These are phyloP conservation scores for Choloepus didactylus DNA, from an alignment of 2,797 vertebrate species.

Conservation along the genomic window DNA sequence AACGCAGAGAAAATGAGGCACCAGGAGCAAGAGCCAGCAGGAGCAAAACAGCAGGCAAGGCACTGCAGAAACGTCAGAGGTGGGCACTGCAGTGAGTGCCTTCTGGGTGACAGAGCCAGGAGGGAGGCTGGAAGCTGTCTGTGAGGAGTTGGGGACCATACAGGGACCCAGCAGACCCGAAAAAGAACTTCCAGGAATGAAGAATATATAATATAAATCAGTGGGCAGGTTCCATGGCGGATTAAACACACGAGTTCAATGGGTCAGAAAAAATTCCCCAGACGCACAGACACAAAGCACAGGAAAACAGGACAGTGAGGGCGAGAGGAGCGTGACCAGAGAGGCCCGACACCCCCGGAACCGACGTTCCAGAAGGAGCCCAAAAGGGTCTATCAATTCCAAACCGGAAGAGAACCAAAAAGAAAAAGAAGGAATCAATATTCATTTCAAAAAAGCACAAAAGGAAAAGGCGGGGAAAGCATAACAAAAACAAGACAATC, in stretches of 20 bases:
- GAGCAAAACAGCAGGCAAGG: not conserved
- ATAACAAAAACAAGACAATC: not conserved
- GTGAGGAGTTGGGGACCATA: not conserved
- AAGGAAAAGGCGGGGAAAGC: not conserved
- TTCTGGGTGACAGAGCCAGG: not conserved
- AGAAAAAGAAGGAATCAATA: not conserved
- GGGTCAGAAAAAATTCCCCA: not conserved
- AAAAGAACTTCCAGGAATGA: no score
- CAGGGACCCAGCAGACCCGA: not conserved
- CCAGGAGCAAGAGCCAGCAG: not conserved
- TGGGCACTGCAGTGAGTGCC: not conserved
- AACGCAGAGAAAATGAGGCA: not conserved
- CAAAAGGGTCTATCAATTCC: not conserved
- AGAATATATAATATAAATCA: not conserved
- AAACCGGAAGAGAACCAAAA: not conserved
- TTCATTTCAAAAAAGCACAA: not conserved
- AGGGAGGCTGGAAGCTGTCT: not conserved
- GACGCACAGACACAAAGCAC: not conserved
- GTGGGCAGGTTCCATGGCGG: not conserved
- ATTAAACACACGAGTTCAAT: not conserved
- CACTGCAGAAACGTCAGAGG: not conserved
- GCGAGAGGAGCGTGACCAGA: not conserved
- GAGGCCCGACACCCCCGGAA: not conserved
- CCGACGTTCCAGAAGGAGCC: not conserved
- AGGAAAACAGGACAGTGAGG: not conserved